Evolutionary conservation across 2,797 vertebrate genomes (phyloP).

Genomic region (Balearica regulorum): DNA sequence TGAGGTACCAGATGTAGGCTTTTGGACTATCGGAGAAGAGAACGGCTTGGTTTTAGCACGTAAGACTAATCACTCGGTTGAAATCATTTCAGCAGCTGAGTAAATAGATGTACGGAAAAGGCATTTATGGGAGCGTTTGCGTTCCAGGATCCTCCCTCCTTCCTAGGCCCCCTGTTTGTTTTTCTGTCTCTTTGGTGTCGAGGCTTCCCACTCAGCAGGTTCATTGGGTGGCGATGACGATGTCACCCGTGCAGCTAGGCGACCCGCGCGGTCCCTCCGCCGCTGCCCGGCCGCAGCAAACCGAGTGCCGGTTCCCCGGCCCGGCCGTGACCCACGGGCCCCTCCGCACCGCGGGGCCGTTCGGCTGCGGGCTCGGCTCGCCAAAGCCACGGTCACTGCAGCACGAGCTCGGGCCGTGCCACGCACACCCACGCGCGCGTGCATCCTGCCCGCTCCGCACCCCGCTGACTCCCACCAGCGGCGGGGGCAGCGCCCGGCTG

Average conservation of each 20-base stretch:
- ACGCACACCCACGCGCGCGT: too few relatives aligned
- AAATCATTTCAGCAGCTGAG: slow-evolving; percentile 53
- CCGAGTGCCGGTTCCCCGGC: neutral
- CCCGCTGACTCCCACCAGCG: too few relatives aligned
- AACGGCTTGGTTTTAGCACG: neutral
- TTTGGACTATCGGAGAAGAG: neutral
- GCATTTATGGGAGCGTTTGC: slow-evolving; percentile 14
- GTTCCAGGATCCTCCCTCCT: slow-evolving; percentile 13
- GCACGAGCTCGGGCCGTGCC: neutral
- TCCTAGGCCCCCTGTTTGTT: neutral
- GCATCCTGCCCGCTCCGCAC: too few relatives aligned
- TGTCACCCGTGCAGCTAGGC: neutral
- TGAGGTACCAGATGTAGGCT: slow-evolving; percentile 2
- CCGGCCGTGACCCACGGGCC: neutral
- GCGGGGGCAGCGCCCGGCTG: too few relatives aligned
- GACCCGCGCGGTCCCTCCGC: neutral
- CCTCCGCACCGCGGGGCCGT: neutral
- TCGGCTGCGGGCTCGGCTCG: neutral
- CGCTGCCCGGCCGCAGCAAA: neutral
- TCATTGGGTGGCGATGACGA: neutral
- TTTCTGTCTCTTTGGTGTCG: neutral
- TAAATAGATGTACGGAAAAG: slow-evolving; percentile 18
- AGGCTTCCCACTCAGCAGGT: neutral
- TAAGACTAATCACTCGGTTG: neutral
- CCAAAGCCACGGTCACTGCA: neutral